A percentile compares a stretch with the other conserved stretches of the same genome.
Evolutionary conservation across 2,888 invertebrate species (phyloP).

Genomic region (Platycheirus rosarum): DNA sequence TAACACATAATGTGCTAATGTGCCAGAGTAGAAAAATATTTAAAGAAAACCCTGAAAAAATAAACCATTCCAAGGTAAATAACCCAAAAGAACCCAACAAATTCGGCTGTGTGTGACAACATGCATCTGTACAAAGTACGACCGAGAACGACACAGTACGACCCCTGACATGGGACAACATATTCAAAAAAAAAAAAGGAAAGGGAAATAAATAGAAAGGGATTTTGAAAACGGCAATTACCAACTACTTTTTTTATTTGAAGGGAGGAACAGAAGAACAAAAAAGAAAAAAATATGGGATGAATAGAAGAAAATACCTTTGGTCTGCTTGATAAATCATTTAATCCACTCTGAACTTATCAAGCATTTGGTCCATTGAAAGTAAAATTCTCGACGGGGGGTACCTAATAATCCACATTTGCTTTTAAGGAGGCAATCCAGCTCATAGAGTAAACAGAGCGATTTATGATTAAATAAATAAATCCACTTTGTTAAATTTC

Average conservation of each 20-base stretch:
- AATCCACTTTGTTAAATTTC: no score
- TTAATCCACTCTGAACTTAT: constrained; percentile 71
- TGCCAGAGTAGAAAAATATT: constrained; percentile 19
- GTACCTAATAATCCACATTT: constrained; percentile 74
- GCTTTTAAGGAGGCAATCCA: constrained; percentile 41
- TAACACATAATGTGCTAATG: constrained; percentile 19
- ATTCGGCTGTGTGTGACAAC: constrained; percentile 62
- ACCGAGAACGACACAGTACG: constrained; percentile 41
- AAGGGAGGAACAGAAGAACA: constrained; percentile 44
- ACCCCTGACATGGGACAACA: constrained; percentile 49
- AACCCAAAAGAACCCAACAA: constrained; percentile 39
- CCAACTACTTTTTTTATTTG: constrained; percentile 44
- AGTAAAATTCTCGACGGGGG: constrained; percentile 55
- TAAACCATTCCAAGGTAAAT: constrained; percentile 33
- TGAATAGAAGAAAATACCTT: constrained; percentile 43
- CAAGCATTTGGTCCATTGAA: constrained; percentile 64
- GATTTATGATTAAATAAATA: no score
- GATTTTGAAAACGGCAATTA: constrained; percentile 58
- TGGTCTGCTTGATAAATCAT: constrained; percentile 73
- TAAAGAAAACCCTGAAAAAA: constrained; percentile 29
- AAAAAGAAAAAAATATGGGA: constrained; percentile 38
- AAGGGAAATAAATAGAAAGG: constrained; percentile 63
- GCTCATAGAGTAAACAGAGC: no score
- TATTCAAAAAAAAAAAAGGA: constrained; percentile 39
- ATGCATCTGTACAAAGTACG: constrained; percentile 73